Base-by-base conservation (phyloP, 1,140 invertebrate species). In the Drosophila kohkoa region DNA sequence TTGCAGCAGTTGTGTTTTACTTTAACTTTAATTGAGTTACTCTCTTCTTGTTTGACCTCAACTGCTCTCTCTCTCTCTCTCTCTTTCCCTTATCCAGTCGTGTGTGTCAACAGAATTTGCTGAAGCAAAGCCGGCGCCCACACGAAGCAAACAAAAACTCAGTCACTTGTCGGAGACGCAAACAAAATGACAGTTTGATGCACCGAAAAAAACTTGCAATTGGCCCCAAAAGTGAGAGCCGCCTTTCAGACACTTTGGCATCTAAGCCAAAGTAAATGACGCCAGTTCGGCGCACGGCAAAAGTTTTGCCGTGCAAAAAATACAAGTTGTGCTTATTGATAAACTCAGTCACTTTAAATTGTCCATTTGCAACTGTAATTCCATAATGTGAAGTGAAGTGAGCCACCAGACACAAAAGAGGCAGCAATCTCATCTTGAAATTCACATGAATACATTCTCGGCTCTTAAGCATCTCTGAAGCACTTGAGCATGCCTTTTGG, bases 401-500 rank as follows among this genome's bases (percentile, higher is more conserved):
- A n/a, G 46, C 8, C 35, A 3, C 13, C 41, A 73, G 15, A 28
- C 16, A 30, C 70, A 55, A 38, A 45, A 51, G 35, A 28, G 43
- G 28, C 41, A 20, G 51, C 51, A 52, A 75, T 57, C 66, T 80
- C 79, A 70, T 75, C 72, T 70, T 57, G 55, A 79, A 76, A 83
- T 74, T 80, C 80, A 83, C 69, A 81, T 83, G 80, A 80, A 81
- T 83, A 77, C 79, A 89, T 80, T 75, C 58, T 71, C 20, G 20
- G 77, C 83, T 78, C 72, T 88, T 71, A 69, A 87, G 65, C 77
- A 51, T 58, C 70, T 59, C 70, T 54, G 46, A 77, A 78, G 83
- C 80, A 89, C 83, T 88, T 88, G 74, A 89, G 81, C 85, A 88
- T 88, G 83, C 82, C 83, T 88, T 88, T 88, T 78, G 83, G 85